phyloP scores from a whole-genome alignment of 1,140 invertebrate genomes.

The Plectus sambesii region DNA sequence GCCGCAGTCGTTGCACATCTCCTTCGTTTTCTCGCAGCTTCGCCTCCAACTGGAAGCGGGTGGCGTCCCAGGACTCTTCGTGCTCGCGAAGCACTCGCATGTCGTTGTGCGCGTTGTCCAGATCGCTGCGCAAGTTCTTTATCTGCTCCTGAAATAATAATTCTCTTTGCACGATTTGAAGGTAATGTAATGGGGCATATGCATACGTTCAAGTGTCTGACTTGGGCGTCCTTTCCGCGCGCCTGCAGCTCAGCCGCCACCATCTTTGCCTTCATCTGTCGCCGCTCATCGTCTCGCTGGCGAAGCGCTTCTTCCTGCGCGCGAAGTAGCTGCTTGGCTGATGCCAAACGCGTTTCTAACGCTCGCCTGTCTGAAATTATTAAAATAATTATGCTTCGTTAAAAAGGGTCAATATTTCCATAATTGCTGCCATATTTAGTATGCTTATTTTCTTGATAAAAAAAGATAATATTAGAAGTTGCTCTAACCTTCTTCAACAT shows the following conservation, averaged over 20 bases:
- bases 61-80: conserved; percentile 35
- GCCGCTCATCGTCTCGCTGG: conserved; percentile 38
- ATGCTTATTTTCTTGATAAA: too few relatives aligned
- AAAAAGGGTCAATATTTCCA: too few relatives aligned
- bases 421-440: too few relatives aligned
- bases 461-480: conserved; percentile 4
- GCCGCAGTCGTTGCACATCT: conserved; percentile 31
- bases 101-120: conserved; percentile 41
- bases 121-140: conserved; percentile 40
- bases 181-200: background rate
- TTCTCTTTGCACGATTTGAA: background rate
- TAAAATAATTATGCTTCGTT: background rate
- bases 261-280: conserved; percentile 43
- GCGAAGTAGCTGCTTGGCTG: conserved; percentile 42
- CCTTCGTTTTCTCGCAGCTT: conserved; percentile 38
- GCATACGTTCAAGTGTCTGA: conserved; percentile 40
- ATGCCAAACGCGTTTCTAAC: conserved; percentile 31
- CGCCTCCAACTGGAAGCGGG: conserved; percentile 37
- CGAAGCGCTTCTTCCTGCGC: conserved; percentile 44
- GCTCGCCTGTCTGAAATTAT: conserved; percentile 37
- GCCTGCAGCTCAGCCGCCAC: conserved; percentile 40
- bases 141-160: conserved; percentile 37
- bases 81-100: conserved; percentile 34
- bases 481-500: conserved; percentile 35
- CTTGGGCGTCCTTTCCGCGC: conserved; percentile 42